These are phyloP conservation scores for Spatula clypeata DNA, from an alignment of 2,797 vertebrate species.

Conservation along the genomic window DNA sequence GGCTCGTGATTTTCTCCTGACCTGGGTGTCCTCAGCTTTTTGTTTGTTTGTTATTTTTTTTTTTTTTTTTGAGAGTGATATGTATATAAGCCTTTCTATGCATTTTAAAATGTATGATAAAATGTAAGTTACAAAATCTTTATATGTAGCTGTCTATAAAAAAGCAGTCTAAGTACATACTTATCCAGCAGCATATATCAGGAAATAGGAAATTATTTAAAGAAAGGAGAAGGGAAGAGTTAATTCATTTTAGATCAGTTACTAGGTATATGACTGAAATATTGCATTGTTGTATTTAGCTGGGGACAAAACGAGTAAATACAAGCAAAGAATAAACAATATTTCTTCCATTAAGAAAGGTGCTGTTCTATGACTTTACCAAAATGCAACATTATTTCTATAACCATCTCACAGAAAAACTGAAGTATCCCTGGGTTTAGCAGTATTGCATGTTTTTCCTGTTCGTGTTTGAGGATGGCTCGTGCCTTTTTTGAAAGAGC, in stretches of 20 bases:
- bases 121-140: not conserved
- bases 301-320: not conserved
- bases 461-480: not conserved
- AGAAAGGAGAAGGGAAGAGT: not conserved
- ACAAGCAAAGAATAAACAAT: not conserved
- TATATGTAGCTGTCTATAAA: not conserved
- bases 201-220: not conserved
- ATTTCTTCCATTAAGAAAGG: not conserved
- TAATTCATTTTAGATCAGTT: not conserved
- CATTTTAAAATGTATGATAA: not conserved
- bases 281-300: not conserved
- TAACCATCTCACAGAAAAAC: not conserved
- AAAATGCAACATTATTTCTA: not conserved
- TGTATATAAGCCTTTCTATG: not conserved
- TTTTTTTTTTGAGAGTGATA: not conserved
- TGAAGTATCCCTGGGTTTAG: not conserved
- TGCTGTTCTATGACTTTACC: not conserved
- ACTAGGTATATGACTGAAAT: not conserved
- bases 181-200: not conserved
- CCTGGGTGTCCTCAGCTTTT: not conserved
- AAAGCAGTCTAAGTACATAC: not conserved
- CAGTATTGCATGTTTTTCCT: not conserved
- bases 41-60: not conserved
- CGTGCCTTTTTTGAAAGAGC: slow-evolving; percentile 3
- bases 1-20: not conserved